Percentiles rank a stretch among this genome's conserved stretches.
phyloP scores from a whole-genome alignment of 2,888 invertebrate species.

The Campoplex capitator region DNA sequence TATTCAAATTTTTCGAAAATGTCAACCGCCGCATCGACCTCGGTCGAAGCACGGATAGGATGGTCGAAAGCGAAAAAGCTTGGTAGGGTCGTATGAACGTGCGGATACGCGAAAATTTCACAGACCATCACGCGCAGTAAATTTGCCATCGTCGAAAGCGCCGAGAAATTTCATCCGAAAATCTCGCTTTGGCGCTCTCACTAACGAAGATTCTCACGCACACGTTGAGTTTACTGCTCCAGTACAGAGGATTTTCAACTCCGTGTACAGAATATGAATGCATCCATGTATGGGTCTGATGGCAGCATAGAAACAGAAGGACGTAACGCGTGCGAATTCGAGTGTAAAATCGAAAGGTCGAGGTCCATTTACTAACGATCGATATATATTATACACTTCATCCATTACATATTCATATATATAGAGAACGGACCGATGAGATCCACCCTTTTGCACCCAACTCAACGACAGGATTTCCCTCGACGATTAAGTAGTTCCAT shows the following conservation, averaged over 20 bases:
- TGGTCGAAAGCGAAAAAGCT: not conserved
- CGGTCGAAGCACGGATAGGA: not conserved
- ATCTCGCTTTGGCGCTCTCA: constrained; percentile 38
- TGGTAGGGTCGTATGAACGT: constrained; percentile 4
- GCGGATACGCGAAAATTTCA: constrained; percentile 30
- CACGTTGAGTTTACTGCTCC: constrained; percentile 9
- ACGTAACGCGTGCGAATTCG: constrained; percentile 1
- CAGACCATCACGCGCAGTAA: constrained; percentile 33
- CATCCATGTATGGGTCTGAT: not conserved
- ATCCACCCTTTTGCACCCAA: constrained; percentile 46
- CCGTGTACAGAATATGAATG: not conserved
- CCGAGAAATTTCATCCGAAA: constrained; percentile 57
- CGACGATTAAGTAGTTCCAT: constrained; percentile 62
- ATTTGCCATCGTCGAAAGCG: constrained; percentile 60
- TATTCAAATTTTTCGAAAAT: constrained; percentile 26
- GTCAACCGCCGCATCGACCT: constrained; percentile 4
- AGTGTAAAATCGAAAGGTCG: not conserved
- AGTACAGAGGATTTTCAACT: constrained; percentile 22
- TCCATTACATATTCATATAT: not conserved
- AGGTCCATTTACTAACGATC: not conserved
- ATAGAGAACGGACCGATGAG: constrained; percentile 2
- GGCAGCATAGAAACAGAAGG: constrained; percentile 20
- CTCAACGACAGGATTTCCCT: constrained; percentile 58
- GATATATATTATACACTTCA: not conserved
- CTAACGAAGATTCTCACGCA: constrained; percentile 25